A percentile compares a stretch with the other conserved stretches of the same genome.
Conservation (phyloP, 2,113 vertebrate genomes). For the Mohoua ochrocephala region DNA sequence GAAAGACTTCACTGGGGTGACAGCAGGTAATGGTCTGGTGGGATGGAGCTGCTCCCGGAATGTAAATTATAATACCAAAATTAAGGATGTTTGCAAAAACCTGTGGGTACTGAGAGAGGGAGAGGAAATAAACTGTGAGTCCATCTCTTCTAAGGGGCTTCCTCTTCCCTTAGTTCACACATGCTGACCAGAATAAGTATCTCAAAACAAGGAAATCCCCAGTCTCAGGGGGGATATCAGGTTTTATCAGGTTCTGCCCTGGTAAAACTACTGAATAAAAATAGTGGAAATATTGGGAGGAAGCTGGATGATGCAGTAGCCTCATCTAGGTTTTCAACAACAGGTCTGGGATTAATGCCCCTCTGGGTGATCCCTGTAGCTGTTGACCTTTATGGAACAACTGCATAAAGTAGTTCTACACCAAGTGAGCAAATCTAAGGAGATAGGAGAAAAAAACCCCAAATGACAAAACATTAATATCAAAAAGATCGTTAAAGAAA, state of each 20-base stretch:
- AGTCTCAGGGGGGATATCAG: neutral
- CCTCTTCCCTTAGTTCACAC: neutral
- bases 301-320: neutral
- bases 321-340: neutral
- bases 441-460: neutral
- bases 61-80: neutral
- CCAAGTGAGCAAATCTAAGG: neutral
- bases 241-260: neutral
- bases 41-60: neutral
- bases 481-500: neutral
- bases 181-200: neutral
- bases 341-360: neutral
- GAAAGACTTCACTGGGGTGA: neutral
- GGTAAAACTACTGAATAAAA: neutral
- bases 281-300: neutral
- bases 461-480: neutral
- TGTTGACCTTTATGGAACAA: neutral
- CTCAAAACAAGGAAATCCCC: neutral
- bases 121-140: neutral
- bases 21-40: neutral
- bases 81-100: neutral
- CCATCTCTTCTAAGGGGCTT: neutral
- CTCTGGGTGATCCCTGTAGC: neutral
- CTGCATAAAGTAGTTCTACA: neutral
- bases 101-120: neutral